These are phyloP conservation scores for Sceloporus tristichus DNA, from an alignment of 2,113 vertebrate species.

Conservation along the genomic window DNA sequence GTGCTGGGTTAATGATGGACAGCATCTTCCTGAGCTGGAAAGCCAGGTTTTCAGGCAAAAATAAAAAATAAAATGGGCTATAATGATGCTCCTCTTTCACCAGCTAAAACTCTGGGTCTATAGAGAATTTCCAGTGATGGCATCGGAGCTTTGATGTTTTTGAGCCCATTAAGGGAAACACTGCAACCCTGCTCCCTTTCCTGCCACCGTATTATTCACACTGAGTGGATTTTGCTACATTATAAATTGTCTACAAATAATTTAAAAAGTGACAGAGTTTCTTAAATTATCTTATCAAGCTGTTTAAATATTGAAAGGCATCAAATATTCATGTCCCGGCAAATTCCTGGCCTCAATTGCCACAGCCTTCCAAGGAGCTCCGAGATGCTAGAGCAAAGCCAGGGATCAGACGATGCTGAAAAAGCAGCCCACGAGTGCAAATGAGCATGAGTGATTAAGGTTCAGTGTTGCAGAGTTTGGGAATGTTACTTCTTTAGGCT, in stretches of 20 bases:
- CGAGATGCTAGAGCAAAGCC: neutral
- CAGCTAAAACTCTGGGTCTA: slow-evolving; percentile 26
- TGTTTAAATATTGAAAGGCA: slow-evolving; percentile 73
- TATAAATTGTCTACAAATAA: slow-evolving; percentile 67
- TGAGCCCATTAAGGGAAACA: slow-evolving; percentile 51
- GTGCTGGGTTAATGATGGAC: neutral
- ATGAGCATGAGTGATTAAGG: neutral
- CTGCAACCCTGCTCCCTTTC: slow-evolving; percentile 6
- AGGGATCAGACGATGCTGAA: neutral
- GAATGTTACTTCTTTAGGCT: no score
- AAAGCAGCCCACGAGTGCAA: neutral
- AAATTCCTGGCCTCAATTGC: slow-evolving; percentile 37
- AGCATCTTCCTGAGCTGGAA: neutral
- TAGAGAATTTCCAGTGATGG: slow-evolving; percentile 45
- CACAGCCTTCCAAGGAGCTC: slow-evolving; percentile 13
- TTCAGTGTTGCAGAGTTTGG: neutral
- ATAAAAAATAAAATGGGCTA: neutral
- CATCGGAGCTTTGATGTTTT: slow-evolving; percentile 48
- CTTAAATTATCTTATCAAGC: slow-evolving; percentile 70
- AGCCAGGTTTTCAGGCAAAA: neutral
- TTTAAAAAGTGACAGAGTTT: slow-evolving; percentile 56
- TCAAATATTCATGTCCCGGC: slow-evolving; percentile 67
- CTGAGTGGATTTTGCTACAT: slow-evolving; percentile 59
- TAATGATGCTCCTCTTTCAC: slow-evolving; percentile 29
- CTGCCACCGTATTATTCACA: slow-evolving; percentile 58